Conservation (phyloP, 1,140 invertebrate species). For the Pristionchus pacificus region DNA sequence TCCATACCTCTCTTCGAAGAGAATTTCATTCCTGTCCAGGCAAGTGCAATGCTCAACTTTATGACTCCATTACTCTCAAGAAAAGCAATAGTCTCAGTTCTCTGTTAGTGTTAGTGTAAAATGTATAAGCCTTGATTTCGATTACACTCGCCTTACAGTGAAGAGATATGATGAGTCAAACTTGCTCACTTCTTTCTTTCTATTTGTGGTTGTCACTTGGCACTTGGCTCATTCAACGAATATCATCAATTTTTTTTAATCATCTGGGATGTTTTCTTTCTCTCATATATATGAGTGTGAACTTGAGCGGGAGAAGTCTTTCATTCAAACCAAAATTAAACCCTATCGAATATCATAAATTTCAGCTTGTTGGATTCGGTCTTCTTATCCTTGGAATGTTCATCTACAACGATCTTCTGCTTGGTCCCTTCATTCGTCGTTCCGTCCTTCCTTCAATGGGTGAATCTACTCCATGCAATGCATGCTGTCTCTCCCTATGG, state of each 20-base stretch:
- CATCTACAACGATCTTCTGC: slow-evolving; percentile 35
- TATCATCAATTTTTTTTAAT: not conserved
- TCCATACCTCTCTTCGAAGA: slow-evolving; percentile 74
- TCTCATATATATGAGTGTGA: too few species aligned
- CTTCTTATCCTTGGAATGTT: slow-evolving; percentile 39
- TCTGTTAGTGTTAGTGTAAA: too few species aligned
- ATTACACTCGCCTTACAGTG: too few species aligned
- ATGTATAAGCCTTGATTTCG: too few species aligned
- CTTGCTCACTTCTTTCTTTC: too few species aligned
- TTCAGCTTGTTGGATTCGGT: slow-evolving; percentile 39
- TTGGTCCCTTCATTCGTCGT: slow-evolving; percentile 33
- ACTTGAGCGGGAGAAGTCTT: too few species aligned
- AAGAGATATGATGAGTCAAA: too few species aligned
- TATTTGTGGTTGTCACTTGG: too few species aligned
- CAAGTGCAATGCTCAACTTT: too few species aligned
- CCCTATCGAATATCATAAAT: not conserved
- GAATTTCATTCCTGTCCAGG: slow-evolving; percentile 74
- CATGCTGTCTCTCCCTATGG: slow-evolving; percentile 23
- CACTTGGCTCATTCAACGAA: slow-evolving; percentile 17
- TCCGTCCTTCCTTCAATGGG: slow-evolving; percentile 28
- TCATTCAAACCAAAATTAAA: not conserved
- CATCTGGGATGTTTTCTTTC: not conserved
- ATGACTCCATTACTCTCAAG: too few species aligned
- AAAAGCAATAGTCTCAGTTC: too few species aligned
- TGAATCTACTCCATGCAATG: slow-evolving; percentile 1